A percentile compares a stretch with the other conserved stretches of the same genome.
These are phyloP conservation scores for Pollenia labialis DNA, from an alignment of 2,888 invertebrate genomes.

Conservation along the genomic window DNA sequence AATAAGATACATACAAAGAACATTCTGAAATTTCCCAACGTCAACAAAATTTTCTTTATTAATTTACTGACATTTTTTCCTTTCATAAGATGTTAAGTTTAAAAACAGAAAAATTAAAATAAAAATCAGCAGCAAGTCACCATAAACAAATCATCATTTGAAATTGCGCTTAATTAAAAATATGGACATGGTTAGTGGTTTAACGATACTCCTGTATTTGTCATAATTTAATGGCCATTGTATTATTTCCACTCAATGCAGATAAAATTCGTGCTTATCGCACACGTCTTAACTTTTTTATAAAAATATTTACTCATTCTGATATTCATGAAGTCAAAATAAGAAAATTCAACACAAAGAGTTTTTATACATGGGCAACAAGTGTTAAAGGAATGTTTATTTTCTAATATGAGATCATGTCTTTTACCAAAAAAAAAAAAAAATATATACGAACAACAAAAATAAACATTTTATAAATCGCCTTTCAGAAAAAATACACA, in stretches of 20 bases:
- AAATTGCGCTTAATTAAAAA: constrained; percentile 58
- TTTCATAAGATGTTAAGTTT: background rate
- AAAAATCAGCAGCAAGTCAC: background rate
- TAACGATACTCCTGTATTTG: constrained; percentile 31
- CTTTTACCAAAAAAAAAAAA: constrained; percentile 28
- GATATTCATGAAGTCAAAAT: no score
- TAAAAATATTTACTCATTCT: no score
- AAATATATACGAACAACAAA: background rate
- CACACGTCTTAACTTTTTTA: background rate
- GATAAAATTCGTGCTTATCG: background rate
- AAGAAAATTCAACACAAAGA: constrained; percentile 9
- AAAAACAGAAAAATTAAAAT: background rate
- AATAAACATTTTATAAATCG: constrained; percentile 36
- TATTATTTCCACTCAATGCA: constrained; percentile 1
- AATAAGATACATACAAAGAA: no score
- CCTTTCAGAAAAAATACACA: background rate
- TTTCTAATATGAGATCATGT: constrained; percentile 64
- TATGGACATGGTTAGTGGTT: constrained; percentile 42
- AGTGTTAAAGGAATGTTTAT: constrained; percentile 66
- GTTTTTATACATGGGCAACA: constrained; percentile 40
- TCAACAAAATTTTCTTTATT: no score
- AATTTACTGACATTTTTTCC: background rate
- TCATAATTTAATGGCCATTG: constrained; percentile 22
- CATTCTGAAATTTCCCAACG: no score
- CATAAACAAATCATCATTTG: constrained; percentile 18